Evolutionary conservation across 2,888 invertebrate species (phyloP), one percentile per base, ranked within the genome.

Genomic region (Polydrusus tereticollis): DNA sequence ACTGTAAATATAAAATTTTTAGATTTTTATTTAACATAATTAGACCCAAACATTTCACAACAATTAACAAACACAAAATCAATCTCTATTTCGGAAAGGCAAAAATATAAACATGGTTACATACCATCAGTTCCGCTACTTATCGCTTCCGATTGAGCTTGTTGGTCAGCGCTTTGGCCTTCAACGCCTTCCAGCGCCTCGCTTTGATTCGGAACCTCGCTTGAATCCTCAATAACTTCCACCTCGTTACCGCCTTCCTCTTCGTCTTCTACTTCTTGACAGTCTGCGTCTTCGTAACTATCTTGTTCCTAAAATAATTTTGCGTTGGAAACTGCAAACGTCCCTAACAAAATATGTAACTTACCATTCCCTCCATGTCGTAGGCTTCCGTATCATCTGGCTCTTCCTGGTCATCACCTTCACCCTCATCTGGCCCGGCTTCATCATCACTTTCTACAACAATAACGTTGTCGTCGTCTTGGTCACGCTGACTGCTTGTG

Each of bases 401-500:
- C 76, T 86, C 88, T 58, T 85, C 86, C 75, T 87, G 88, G 75
- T 87, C 88, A 78, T 86, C 86, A 0, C 87, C 87, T 69, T 87
- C 88, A 21, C 87, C 88, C 47, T 85, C 85, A 62, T 84, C 84
- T 7, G 83, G 80, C 77, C 91, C 92, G 60, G 93, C 93, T 79
- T 93, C 94, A 77, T 94, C 94, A 0, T 93, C 93, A 82, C 93
- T 94, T 0, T 93, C 92, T 50, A 94, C 91, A 45, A 94, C 92
- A 71, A 82, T 83, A 59, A 83, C 85, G 65, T 81, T 82, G 77
- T 94, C 94, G 81, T 94, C 94, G 80, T 94, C 93, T 82, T 94
- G 94, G 82, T 95, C 95, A 71, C 94, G 90, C 80, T 95, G 94
- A 26, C 94, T 94, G 20, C 94, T 94, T 0, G 95, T 95, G 6